phyloP scores from a whole-genome alignment of 2,113 vertebrate genomes.

The Megaleporinus macrocephalus region DNA sequence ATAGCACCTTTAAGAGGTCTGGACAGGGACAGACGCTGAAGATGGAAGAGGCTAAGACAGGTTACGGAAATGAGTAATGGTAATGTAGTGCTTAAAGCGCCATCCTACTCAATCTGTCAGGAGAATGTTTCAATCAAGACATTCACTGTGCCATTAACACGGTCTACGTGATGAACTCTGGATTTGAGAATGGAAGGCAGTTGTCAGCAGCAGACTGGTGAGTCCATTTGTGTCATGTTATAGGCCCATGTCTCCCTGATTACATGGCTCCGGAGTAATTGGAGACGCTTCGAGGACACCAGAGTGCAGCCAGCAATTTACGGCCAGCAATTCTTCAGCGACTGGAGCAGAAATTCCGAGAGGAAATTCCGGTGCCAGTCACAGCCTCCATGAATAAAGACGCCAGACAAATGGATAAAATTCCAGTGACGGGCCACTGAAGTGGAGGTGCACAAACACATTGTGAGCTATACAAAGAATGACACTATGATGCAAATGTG shows the following conservation, averaged over 20 bases:
- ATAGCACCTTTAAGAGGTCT: no score
- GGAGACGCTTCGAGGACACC: neutral
- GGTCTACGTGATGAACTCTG: constrained; percentile 20
- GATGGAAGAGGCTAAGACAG: neutral
- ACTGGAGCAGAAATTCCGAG: neutral
- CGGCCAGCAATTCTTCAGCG: neutral
- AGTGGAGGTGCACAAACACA: no score
- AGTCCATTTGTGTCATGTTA: constrained; percentile 30
- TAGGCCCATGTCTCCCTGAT: constrained; percentile 28
- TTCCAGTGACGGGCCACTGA: no score
- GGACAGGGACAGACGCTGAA: no score
- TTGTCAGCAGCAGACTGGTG: constrained; percentile 1
- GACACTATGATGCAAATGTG: no score
- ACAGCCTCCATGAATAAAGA: neutral
- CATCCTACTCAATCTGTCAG: constrained; percentile 5
- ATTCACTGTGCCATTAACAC: constrained; percentile 12
- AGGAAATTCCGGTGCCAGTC: neutral
- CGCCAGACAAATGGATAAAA: no score
- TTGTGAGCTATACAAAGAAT: no score
- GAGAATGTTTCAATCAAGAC: neutral
- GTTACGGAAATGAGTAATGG: constrained; percentile 7
- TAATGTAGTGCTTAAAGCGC: constrained; percentile 4
- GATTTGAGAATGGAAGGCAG: constrained; percentile 31
- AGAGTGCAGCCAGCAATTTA: constrained; percentile 14
- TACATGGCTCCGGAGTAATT: constrained; percentile 30